Evolutionary conservation across 2,888 invertebrate species (phyloP), one percentile per base, ranked within the genome.

Genomic region (Leptinotarsa juncta): DNA sequence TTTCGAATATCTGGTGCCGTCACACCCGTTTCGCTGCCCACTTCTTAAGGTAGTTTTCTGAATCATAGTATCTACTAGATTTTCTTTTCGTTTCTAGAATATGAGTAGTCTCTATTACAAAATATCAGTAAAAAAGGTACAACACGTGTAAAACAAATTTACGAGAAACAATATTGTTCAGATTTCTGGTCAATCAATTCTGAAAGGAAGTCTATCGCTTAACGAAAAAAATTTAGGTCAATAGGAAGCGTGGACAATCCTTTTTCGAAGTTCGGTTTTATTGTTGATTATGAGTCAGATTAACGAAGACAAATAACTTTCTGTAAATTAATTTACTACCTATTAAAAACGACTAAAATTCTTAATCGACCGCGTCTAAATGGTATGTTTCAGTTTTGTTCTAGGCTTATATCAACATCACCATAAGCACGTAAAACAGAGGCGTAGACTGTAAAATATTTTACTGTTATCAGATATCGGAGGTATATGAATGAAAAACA

Each of bases 331-430:
- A 55, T 57, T 69, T 48, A n/a, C 42, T 26, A 55, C 57, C 69
- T 57, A 69, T 69, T 57, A 57, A 48, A 16, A 20, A 48, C 12
- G 16, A 68, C 42, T 53, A 12, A 68, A 53, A 53, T 55, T 57
- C 16, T 69, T 48, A 69, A 69, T 57, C 60, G 60, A 57, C 69
- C 57, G 69, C 4, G 48, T 53, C 60, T 60, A 60, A 69, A 60
- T 4, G 32, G 62, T n/a, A 32, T 18, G 42, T 62, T 62, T 32
- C 62, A 42, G 42, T 26, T 62, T 62, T 57, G 57, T 62, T 32
- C 32, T 32, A 32, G 32, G 32, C 42, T 62, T 15, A 62, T 32
- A 14, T 32, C n/a, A 62, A 7, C 42, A 32, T 32, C 16, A 15
- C 32, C 32, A 32, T 62, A n/a, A 62, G 32, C 62, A n/a, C 42